A percentile compares a stretch with the other conserved stretches of the same genome.
phyloP scores from a whole-genome alignment of 2,888 invertebrate genomes.

The Conistra vaccinii region DNA sequence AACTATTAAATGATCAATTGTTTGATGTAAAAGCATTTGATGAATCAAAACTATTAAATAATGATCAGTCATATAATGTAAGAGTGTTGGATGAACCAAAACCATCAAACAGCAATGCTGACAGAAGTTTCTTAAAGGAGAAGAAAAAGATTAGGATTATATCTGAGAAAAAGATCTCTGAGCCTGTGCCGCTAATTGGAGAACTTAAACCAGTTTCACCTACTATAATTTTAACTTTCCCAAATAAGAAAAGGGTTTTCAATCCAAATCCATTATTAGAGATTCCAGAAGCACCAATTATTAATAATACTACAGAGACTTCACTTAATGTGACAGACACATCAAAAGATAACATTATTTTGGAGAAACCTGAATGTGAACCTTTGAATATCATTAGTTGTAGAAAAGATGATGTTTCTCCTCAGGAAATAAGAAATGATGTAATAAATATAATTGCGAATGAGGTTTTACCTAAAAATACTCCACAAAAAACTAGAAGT shows the following conservation, averaged over 20 bases:
- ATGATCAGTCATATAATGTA: conserved; percentile 2
- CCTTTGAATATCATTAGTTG: background rate
- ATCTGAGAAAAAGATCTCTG: conserved; percentile 80
- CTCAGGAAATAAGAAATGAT: conserved; percentile 18
- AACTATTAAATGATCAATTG: conserved; percentile 10
- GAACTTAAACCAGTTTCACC: conserved; percentile 78
- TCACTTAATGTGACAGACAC: background rate
- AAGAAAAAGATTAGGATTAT: conserved; percentile 79
- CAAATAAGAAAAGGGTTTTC: conserved; percentile 62
- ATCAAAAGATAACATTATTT: conserved; percentile 8
- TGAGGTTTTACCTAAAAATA: conserved; percentile 5
- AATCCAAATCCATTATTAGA: conserved; percentile 18
- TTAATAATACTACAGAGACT: conserved; percentile 13
- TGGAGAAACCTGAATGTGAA: background rate
- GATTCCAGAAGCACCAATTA: conserved; percentile 10
- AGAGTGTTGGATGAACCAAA: background rate
- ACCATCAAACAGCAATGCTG: background rate
- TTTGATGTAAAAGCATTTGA: conserved; percentile 14
- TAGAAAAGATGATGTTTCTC: conserved; percentile 9
- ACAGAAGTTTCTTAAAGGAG: conserved; percentile 59
- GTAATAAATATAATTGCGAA: background rate
- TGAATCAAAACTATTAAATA: conserved; percentile 11
- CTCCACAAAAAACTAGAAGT: conserved; percentile 10
- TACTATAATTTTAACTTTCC: conserved; percentile 71
- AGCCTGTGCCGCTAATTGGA: conserved; percentile 72